Percentiles rank a stretch among this genome's conserved stretches.
phyloP scores from a whole-genome alignment of 2,797 vertebrate species.

The Anas capensis region DNA sequence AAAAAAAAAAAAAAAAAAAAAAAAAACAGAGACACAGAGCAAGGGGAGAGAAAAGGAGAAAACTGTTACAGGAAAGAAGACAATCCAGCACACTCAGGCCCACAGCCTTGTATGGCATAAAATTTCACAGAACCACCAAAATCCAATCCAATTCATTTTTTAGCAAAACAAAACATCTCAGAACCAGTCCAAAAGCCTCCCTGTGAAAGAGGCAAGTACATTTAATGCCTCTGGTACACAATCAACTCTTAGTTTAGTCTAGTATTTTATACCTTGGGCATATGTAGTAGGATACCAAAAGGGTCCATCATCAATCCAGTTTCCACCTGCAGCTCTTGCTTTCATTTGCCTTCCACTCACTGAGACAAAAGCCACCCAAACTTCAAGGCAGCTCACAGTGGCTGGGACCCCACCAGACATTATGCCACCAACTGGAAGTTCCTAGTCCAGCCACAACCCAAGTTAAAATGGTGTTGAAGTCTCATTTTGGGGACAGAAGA shows the following conservation, averaged over 20 bases:
- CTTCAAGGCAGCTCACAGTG: neutral
- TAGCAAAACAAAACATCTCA: conserved; percentile 48
- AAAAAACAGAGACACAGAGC: neutral
- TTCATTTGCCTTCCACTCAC: neutral
- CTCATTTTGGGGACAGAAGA: neutral
- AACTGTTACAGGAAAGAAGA: neutral
- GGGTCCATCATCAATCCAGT: neutral
- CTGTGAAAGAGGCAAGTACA: conserved; percentile 16
- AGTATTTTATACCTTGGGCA: conserved; percentile 2
- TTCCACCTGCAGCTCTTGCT: neutral
- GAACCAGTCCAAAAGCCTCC: conserved; percentile 55
- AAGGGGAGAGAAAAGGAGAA: neutral
- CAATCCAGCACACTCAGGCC: neutral
- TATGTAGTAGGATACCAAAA: conserved; percentile 5
- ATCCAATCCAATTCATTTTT: conserved; percentile 46
- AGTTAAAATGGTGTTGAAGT: neutral
- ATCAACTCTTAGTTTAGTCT: neutral
- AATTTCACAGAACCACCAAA: neutral
- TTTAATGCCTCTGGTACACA: conserved; percentile 33
- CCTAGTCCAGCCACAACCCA: neutral
- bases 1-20: neutral
- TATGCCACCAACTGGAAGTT: neutral
- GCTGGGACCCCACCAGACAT: neutral
- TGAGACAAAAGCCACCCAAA: neutral
- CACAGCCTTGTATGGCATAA: neutral